Conservation (phyloP, 2,113 vertebrate species). For the Procapra przewalskii region DNA sequence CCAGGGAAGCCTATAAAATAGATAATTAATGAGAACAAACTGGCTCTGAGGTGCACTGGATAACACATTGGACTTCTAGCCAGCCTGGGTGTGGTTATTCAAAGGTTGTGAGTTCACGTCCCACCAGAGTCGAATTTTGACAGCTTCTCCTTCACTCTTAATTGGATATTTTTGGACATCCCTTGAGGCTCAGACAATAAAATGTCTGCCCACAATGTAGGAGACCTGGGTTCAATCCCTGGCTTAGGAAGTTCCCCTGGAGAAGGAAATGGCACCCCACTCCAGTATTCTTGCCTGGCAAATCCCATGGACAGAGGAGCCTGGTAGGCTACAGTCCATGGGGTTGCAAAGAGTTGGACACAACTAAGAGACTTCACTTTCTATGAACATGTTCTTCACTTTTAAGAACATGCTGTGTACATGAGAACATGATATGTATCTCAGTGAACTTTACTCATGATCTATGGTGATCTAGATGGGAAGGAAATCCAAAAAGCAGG, state of each 20-base stretch:
- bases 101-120: background rate
- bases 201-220: fast-evolving
- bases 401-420: background rate
- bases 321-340: background rate
- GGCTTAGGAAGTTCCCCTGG: background rate
- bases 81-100: background rate
- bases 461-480: background rate
- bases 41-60: fast-evolving
- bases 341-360: background rate
- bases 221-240: background rate
- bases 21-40: background rate
- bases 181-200: background rate
- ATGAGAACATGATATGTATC: background rate
- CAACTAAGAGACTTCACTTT: background rate
- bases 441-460: background rate
- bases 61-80: background rate
- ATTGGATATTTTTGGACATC: background rate
- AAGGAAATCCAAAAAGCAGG: background rate
- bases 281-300: background rate
- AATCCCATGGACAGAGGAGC: background rate
- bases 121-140: background rate
- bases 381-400: too few relatives aligned
- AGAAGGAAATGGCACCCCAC: background rate
- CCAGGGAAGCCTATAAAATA: background rate
- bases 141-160: background rate